Evolutionary conservation across 2,888 invertebrate species (phyloP).

Genomic region (Aphodius sticticus): DNA sequence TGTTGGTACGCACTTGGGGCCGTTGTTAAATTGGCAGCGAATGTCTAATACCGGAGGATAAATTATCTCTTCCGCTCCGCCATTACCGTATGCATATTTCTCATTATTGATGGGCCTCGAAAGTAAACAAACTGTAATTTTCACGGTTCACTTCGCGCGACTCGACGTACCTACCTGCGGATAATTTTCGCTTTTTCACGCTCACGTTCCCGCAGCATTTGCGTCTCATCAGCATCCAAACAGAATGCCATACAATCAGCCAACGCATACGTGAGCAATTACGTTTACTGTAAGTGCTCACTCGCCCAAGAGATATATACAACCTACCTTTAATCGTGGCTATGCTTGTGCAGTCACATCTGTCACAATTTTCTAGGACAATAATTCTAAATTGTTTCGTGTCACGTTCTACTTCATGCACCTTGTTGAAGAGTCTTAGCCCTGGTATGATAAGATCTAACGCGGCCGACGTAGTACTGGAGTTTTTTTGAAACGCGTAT

Average conservation of each 20-base stretch:
- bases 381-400: too few relatives aligned
- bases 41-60: slow-evolving; percentile 4
- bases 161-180: not conserved
- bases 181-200: not conserved
- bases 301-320: not conserved
- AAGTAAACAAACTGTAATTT: slow-evolving; percentile 26
- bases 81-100: slow-evolving; percentile 25
- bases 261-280: slow-evolving; percentile 4
- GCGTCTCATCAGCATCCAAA: not conserved
- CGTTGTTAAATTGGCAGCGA: not conserved
- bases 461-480: too few relatives aligned
- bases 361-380: too few relatives aligned
- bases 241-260: not conserved
- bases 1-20: not conserved
- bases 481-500: too few relatives aligned
- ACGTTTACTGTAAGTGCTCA: not conserved
- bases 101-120: slow-evolving; percentile 19
- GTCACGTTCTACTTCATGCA: too few relatives aligned
- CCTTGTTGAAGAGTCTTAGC: too few relatives aligned
- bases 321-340: not conserved
- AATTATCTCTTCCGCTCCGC: slow-evolving; percentile 11
- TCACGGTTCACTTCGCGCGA: slow-evolving; percentile 5
- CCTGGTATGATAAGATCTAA: too few relatives aligned
- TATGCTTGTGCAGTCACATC: too few relatives aligned
- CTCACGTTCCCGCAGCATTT: not conserved